Conservation (phyloP, 2,113 vertebrate species). For the Macaca mulatta region DNA sequence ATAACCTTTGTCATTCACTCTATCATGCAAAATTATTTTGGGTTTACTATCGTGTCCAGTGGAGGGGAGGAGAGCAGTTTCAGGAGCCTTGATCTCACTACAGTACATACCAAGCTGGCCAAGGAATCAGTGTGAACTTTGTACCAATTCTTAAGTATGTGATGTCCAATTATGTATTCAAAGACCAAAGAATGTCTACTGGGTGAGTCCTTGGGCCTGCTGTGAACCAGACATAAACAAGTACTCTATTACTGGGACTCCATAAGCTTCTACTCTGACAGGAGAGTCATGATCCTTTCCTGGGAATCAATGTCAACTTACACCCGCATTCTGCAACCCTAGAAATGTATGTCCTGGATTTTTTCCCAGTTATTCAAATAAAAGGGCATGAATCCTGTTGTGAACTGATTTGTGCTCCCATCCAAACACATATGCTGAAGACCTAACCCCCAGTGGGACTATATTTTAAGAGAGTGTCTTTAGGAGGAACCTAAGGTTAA, state of each 20-base stretch:
- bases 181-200: background rate
- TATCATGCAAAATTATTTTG: background rate
- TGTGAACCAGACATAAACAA: background rate
- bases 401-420: background rate
- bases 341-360: background rate
- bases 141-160: background rate
- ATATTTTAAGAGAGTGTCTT: background rate
- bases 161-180: background rate
- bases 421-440: background rate
- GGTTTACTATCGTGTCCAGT: background rate
- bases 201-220: background rate
- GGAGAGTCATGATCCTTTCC: background rate
- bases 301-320: background rate
- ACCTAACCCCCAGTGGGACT: background rate
- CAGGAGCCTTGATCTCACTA: background rate
- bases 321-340: background rate
- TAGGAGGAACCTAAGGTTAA: background rate
- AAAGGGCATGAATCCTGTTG: background rate
- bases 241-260: background rate
- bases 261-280: background rate
- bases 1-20: background rate
- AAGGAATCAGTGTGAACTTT: background rate
- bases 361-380: background rate
- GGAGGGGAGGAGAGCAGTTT: background rate
- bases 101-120: background rate